Percentiles rank a stretch among this genome's conserved stretches.
phyloP scores from a whole-genome alignment of 1,140 invertebrate species.

The Gryllus bimaculatus region DNA sequence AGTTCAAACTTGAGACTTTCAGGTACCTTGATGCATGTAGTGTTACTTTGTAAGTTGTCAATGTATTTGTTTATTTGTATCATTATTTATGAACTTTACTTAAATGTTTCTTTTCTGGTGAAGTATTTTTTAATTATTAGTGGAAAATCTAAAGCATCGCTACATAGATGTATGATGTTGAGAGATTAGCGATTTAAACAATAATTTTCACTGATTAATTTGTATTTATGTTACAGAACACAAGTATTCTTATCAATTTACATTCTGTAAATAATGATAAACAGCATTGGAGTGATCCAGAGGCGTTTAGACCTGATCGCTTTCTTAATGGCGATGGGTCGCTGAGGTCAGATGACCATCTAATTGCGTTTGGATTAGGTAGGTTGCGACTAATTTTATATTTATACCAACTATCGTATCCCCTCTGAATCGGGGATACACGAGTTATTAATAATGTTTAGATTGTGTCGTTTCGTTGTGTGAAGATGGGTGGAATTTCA shows the following conservation, averaged over 20 bases:
- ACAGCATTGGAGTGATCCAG: slow-evolving; percentile 53
- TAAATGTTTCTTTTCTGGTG: background rate
- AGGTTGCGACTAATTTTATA: slow-evolving; percentile 21
- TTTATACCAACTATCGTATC: background rate
- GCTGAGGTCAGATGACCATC: slow-evolving; percentile 40
- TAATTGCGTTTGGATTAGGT: slow-evolving; percentile 62
- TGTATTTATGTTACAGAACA: slow-evolving; percentile 31
- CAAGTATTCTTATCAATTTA: slow-evolving; percentile 51
- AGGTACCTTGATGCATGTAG: no score
- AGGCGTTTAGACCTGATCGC: slow-evolving; percentile 61
- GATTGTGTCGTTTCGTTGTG: background rate
- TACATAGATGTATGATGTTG: no score
- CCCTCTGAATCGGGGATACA: background rate
- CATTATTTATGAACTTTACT: no score
- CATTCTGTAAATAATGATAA: slow-evolving; percentile 53
- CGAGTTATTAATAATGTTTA: background rate
- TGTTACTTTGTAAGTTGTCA: no score
- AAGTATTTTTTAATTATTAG: background rate
- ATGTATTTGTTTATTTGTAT: no score
- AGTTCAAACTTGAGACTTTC: no score
- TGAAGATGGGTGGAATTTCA: background rate
- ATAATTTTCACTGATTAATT: no score
- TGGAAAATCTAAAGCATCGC: background rate
- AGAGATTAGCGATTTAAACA: no score
- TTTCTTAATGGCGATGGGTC: slow-evolving; percentile 43